Evolutionary conservation across 2,888 invertebrate genomes (phyloP).

Genomic region (Halocaridina rubra): DNA sequence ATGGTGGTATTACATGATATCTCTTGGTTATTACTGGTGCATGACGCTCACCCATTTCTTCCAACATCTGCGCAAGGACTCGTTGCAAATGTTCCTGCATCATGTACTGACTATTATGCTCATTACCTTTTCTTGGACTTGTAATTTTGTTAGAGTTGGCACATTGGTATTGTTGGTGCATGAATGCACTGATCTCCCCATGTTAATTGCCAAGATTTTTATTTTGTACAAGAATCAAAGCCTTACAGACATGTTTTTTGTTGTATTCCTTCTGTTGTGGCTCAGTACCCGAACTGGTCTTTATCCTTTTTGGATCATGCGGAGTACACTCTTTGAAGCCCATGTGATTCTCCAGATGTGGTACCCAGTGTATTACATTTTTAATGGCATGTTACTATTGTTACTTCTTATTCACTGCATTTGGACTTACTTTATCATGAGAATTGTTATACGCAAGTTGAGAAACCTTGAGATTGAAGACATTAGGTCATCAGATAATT

Average conservation of each 20-base stretch:
- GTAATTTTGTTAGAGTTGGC: constrained; percentile 92
- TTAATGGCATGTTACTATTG: constrained; percentile 85
- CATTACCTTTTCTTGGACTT: constrained; percentile 93
- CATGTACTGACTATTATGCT: constrained; percentile 93
- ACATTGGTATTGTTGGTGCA: constrained; percentile 88
- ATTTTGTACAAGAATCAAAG: constrained; percentile 92
- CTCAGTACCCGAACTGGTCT: constrained; percentile 88
- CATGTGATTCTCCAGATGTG: constrained; percentile 89
- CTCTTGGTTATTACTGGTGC: constrained; percentile 94
- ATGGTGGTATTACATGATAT: constrained; percentile 98
- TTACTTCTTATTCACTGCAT: constrained; percentile 85
- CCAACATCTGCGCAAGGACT: constrained; percentile 90
- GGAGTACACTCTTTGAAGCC: constrained; percentile 85
- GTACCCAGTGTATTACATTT: constrained; percentile 89
- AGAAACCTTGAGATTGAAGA: constrained; percentile 33
- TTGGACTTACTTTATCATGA: constrained; percentile 94
- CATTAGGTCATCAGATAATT: constrained; percentile 46
- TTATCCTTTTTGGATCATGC: constrained; percentile 84
- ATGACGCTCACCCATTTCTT: constrained; percentile 93
- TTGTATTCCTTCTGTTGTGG: constrained; percentile 90
- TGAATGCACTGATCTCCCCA: constrained; percentile 89
- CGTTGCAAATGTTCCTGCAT: constrained; percentile 98
- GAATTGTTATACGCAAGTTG: constrained; percentile 64
- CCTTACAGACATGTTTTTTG: constrained; percentile 87
- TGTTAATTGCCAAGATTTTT: constrained; percentile 93